Percentiles rank a stretch among this genome's conserved stretches.
These are phyloP conservation scores for Aix galericulata DNA, from an alignment of 2,113 vertebrate genomes.

Conservation along the genomic window DNA sequence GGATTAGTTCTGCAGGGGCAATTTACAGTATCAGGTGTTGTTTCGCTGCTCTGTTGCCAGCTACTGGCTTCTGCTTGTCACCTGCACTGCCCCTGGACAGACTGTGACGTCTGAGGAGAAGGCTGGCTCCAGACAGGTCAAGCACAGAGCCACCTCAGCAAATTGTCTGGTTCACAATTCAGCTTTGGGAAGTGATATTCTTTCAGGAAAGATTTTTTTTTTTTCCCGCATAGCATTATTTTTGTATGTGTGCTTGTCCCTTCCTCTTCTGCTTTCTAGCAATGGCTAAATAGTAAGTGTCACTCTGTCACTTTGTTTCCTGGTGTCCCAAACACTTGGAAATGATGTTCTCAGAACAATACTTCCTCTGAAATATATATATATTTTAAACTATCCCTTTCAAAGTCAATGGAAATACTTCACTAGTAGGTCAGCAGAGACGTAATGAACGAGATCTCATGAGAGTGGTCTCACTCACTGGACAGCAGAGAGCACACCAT, in stretches of 20 bases:
- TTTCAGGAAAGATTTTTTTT: neutral
- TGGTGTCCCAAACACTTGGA: neutral
- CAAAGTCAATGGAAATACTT: neutral
- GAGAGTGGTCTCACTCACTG: neutral
- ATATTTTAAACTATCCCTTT: neutral
- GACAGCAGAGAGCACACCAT: fast-evolving
- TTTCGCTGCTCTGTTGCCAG: neutral
- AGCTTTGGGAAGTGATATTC: neutral
- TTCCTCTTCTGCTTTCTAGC: neutral
- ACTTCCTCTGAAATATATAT: neutral
- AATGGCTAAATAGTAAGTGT: fast-evolving
- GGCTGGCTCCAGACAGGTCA: neutral
- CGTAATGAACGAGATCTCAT: neutral
- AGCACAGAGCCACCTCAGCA: neutral
- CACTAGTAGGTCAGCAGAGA: neutral
- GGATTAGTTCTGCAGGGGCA: slow-evolving; percentile 54
- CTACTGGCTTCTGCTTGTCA: neutral
- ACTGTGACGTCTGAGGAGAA: neutral
- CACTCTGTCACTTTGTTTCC: neutral
- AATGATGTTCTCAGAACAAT: neutral
- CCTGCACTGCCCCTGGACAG: neutral
- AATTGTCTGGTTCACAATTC: neutral
- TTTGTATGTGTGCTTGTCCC: neutral
- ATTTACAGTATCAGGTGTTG: neutral
- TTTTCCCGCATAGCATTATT: neutral